phyloP scores from a whole-genome alignment of 2,888 invertebrate genomes.

The Acleris cristana region DNA sequence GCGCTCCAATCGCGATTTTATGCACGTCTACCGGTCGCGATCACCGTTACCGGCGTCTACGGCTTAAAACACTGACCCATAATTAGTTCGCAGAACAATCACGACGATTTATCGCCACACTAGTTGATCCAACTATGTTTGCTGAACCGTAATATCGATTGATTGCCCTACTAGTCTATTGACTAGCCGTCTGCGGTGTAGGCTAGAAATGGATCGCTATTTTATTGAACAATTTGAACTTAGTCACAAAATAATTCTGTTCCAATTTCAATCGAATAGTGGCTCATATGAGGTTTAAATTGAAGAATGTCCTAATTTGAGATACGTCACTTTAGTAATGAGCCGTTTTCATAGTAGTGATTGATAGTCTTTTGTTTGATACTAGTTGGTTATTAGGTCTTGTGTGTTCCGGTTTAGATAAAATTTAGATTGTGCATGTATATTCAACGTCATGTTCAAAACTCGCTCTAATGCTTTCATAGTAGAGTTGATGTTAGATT shows the following conservation, averaged over 20 bases:
- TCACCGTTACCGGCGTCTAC: constrained; percentile 63
- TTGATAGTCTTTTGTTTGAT: constrained; percentile 33
- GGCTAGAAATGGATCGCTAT: not conserved
- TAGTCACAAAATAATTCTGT: no score
- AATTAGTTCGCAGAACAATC: constrained; percentile 50
- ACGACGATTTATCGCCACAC: constrained; percentile 27
- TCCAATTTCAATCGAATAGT: no score
- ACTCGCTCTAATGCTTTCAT: no score
- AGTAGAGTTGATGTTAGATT: no score
- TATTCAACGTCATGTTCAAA: not conserved
- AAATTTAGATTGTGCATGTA: not conserved
- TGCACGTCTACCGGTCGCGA: constrained; percentile 54
- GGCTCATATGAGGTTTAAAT: no score
- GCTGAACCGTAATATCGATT: not conserved
- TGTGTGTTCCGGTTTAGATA: constrained; percentile 20
- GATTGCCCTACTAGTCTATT: not conserved
- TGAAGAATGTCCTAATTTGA: no score
- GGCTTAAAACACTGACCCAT: constrained; percentile 67
- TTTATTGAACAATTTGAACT: no score
- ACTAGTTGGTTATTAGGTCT: constrained; percentile 19
- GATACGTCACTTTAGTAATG: not conserved
- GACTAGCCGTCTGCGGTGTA: not conserved
- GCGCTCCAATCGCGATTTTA: constrained; percentile 53
- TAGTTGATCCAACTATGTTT: not conserved
- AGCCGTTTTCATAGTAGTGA: constrained; percentile 20